Percentiles rank a stretch among this genome's conserved stretches.
Evolutionary conservation across 2,797 vertebrate genomes (phyloP).

Genomic region (Onychomys torridus): DNA sequence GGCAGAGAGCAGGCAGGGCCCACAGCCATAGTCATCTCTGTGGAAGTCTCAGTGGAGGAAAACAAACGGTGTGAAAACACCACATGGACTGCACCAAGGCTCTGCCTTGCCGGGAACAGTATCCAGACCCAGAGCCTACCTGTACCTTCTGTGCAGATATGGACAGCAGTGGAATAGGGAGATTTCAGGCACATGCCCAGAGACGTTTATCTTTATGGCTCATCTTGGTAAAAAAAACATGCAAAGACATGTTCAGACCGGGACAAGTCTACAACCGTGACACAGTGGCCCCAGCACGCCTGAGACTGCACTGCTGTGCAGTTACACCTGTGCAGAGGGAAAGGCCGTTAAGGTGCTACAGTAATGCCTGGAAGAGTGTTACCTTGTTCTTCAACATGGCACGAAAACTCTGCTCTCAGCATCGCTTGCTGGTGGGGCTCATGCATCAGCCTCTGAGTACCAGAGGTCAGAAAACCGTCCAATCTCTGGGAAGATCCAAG

Average conservation of each 20-base stretch:
- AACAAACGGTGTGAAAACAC: neutral
- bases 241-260: conserved; percentile 53
- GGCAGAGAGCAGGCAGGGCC: neutral
- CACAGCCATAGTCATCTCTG: neutral
- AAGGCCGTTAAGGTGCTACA: neutral
- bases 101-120: neutral
- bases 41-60: neutral
- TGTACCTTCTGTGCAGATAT: neutral
- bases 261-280: conserved; percentile 22
- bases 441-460: neutral
- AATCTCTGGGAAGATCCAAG: neutral
- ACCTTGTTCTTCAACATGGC: neutral
- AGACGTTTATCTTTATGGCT: conserved; percentile 62
- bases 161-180: neutral
- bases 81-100: neutral
- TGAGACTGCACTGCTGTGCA: neutral
- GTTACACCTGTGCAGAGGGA: neutral
- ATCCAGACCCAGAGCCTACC: neutral
- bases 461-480: conserved; percentile 7
- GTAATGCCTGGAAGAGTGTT: neutral
- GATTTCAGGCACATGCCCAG: conserved; percentile 18
- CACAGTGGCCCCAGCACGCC: neutral
- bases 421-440: neutral
- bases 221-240: neutral
- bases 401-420: neutral